Base-by-base conservation (phyloP, 2,888 invertebrate species). In the Xestia sexstrigata region DNA sequence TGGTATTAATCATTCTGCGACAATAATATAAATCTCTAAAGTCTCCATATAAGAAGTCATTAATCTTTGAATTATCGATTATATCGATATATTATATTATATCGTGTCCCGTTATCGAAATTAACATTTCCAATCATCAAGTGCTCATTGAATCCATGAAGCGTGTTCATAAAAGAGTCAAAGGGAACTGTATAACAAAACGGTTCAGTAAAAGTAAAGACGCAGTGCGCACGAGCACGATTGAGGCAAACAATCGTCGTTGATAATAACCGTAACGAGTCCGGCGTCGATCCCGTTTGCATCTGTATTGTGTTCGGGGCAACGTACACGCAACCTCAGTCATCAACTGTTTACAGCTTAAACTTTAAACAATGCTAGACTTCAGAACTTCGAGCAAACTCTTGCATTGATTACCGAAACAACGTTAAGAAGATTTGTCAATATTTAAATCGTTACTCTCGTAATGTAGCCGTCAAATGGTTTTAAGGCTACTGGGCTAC, bases 211-310 rank as follows among this genome's bases (percentile, higher is more conserved):
- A 88, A 86, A 89, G 89, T 90, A 88, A 89, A 91, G 91, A 90
- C 89, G 91, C 87, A 87, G 86, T 90, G 92, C 92, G 92, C 93
- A 92, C 91, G 91, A 89, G 93, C 93, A 93, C 92, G 87, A 90
- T 89, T 88, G 90, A 84, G 85, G 90, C 93, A 92, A 94, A 95
- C 95, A 95, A 95, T 95, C 90, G 93, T 88, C 90, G 78, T 91
- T 91, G 90, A 92, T 94, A 95, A 95, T 94, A 93, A 92, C 92
- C 95, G 94, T 95, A 93, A 94, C 95, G 93, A 93, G 92, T 89
- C 90, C 91, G 90, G 82, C 90, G 90, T 84, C 91, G 91, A 91
- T 94, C 93, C 92, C 93, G 93, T 93, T 93, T 91, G 89, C 92
- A 91, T 91, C 92, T 91, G 93, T 91, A 94, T 95, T 95, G 94